phyloP scores from a whole-genome alignment of 2,888 invertebrate genomes.

The Exephanes ischioxanthus region DNA sequence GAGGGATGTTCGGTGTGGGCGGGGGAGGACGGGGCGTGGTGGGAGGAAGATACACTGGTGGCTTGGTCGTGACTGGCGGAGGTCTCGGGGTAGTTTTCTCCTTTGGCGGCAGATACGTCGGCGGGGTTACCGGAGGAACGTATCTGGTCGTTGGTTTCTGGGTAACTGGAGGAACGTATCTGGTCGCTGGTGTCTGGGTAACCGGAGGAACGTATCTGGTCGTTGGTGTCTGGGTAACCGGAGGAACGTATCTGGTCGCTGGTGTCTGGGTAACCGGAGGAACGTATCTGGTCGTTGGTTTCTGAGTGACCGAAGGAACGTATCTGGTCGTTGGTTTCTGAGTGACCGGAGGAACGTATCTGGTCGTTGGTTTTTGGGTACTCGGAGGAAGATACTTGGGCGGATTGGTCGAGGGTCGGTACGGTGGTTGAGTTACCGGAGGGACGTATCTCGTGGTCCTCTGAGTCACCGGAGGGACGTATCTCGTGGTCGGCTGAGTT shows the following conservation, averaged over 20 bases:
- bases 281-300: constrained; percentile 44
- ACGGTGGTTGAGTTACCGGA: constrained; percentile 48
- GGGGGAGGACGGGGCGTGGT: constrained; percentile 54
- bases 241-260: constrained; percentile 56
- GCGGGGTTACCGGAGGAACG: constrained; percentile 51
- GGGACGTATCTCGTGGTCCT: constrained; percentile 49
- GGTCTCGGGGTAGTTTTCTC: constrained; percentile 25
- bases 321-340: constrained; percentile 64
- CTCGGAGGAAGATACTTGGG: constrained; percentile 12
- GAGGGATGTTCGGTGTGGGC: constrained; percentile 74
- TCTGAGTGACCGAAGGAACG: constrained; percentile 13
- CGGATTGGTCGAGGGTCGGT: constrained; percentile 16
- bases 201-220: constrained; percentile 58
- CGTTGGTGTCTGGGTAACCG: constrained; percentile 43
- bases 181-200: constrained; percentile 40
- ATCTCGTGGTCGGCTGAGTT: constrained; percentile 45
- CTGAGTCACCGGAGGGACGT: constrained; percentile 47
- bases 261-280: constrained; percentile 50
- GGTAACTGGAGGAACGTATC: constrained; percentile 56
- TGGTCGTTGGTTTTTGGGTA: constrained; percentile 33
- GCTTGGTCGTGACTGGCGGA: constrained; percentile 65
- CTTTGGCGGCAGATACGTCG: constrained; percentile 22
- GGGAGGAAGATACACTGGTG: constrained; percentile 59
- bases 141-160: constrained; percentile 50
- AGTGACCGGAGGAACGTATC: constrained; percentile 45